Evolutionary conservation across 92 coral and sea anemone genomes (phyloP).

Genomic region (Metridium senile): DNA sequence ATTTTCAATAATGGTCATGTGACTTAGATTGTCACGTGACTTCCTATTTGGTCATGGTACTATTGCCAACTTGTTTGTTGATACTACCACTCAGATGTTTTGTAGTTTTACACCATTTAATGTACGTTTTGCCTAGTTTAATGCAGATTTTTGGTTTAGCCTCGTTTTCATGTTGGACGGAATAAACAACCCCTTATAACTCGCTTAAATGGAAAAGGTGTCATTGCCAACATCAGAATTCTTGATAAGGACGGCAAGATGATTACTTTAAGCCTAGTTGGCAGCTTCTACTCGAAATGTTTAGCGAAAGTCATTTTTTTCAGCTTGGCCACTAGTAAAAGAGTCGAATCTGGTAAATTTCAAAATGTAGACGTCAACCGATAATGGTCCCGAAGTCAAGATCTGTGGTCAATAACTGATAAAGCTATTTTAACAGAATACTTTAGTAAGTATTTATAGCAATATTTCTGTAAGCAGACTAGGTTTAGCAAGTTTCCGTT

Average conservation of each 20-base stretch:
- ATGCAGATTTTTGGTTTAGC: slow-evolving; percentile 38
- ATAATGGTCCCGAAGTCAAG: too few species aligned
- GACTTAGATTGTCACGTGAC: not conserved
- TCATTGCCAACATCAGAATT: slow-evolving; percentile 3
- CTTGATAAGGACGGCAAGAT: slow-evolving; percentile 48
- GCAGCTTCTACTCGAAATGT: slow-evolving; percentile 36
- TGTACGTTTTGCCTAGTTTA: slow-evolving; percentile 29
- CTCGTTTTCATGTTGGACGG: too few species aligned
- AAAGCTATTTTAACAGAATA: too few species aligned
- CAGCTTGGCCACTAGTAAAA: slow-evolving; percentile 27
- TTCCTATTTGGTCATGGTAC: too few species aligned
- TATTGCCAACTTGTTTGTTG: slow-evolving; percentile 21
- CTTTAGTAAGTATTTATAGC: too few species aligned
- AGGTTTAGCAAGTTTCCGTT: too few species aligned
- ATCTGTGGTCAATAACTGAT: too few species aligned
- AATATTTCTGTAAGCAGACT: too few species aligned
- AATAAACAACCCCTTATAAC: too few species aligned
- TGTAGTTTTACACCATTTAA: slow-evolving; percentile 9
- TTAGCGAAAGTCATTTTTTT: slow-evolving; percentile 33
- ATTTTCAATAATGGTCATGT: not conserved
- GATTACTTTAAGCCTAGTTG: slow-evolving; percentile 50
- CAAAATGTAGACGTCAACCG: too few species aligned
- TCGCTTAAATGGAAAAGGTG: slow-evolving; percentile 38
- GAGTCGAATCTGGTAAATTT: too few species aligned
- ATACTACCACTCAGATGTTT: too few species aligned